Conservation (phyloP, 2,113 vertebrate species). For the Coregonus clupeaformis region DNA sequence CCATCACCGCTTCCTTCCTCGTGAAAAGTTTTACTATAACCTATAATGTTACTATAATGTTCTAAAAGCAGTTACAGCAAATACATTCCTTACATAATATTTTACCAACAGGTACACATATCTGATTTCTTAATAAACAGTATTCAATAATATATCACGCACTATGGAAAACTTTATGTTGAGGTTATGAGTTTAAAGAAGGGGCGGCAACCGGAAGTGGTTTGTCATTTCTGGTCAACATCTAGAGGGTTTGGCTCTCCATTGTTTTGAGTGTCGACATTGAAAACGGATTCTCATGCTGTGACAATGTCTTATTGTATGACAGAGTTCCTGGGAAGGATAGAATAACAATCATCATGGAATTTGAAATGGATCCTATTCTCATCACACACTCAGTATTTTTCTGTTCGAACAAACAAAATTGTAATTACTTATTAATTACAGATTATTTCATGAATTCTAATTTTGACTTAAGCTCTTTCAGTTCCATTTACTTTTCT, state of each 20-base stretch:
- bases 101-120: background rate
- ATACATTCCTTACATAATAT: background rate
- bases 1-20: too few species aligned
- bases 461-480: background rate
- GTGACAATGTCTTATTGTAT: background rate
- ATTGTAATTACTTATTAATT: background rate
- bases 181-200: background rate
- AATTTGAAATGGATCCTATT: background rate
- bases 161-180: background rate
- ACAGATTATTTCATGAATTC: background rate
- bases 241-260: slow-evolving; percentile 1
- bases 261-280: background rate
- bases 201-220: background rate
- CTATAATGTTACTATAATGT: too few species aligned
- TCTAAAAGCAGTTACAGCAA: too few species aligned
- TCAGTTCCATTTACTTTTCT: background rate
- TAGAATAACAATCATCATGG: background rate
- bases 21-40: too few species aligned
- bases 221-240: background rate
- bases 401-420: background rate
- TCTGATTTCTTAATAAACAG: background rate
- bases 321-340: background rate
- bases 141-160: background rate
- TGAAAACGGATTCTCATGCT: background rate
- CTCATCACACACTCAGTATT: background rate